These are phyloP conservation scores for Nipponacmea schrenckii DNA, from an alignment of 2,888 invertebrate species.

Conservation along the genomic window DNA sequence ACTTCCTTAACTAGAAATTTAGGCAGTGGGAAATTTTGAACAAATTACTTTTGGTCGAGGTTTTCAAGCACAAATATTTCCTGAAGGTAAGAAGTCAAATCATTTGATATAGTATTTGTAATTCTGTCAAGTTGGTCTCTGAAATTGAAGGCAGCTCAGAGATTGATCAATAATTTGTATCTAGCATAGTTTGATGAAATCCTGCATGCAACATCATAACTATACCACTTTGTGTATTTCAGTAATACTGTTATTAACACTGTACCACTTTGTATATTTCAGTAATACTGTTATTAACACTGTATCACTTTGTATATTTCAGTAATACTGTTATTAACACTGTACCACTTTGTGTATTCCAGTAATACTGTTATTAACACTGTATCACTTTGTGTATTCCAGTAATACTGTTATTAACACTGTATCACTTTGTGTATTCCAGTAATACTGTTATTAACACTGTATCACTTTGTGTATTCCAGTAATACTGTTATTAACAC, in stretches of 20 bases:
- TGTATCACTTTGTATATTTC: slow-evolving; percentile 55
- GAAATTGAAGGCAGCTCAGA: too few species aligned
- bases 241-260: slow-evolving; percentile 80
- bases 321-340: slow-evolving; percentile 80
- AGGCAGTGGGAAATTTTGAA: slow-evolving; percentile 90
- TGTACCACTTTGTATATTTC: slow-evolving; percentile 55
- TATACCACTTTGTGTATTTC: slow-evolving; percentile 55
- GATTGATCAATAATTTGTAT: too few species aligned
- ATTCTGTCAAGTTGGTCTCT: too few species aligned
- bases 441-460: slow-evolving; percentile 80
- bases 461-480: slow-evolving; percentile 55
- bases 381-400: slow-evolving; percentile 55
- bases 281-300: slow-evolving; percentile 80
- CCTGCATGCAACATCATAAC: too few species aligned
- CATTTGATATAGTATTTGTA: neutral
- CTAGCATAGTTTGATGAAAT: too few species aligned
- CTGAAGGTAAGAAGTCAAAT: slow-evolving; percentile 75
- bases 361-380: slow-evolving; percentile 80
- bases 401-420: slow-evolving; percentile 80
- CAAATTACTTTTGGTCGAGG: slow-evolving; percentile 85
- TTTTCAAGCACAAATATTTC: slow-evolving; percentile 86
- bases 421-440: slow-evolving; percentile 55
- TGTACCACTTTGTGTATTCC: slow-evolving; percentile 55
- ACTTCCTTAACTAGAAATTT: slow-evolving; percentile 42
- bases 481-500: slow-evolving; percentile 80